Evolutionary conservation across 1,140 invertebrate species (phyloP).

Genomic region (Aphis craccivora): DNA sequence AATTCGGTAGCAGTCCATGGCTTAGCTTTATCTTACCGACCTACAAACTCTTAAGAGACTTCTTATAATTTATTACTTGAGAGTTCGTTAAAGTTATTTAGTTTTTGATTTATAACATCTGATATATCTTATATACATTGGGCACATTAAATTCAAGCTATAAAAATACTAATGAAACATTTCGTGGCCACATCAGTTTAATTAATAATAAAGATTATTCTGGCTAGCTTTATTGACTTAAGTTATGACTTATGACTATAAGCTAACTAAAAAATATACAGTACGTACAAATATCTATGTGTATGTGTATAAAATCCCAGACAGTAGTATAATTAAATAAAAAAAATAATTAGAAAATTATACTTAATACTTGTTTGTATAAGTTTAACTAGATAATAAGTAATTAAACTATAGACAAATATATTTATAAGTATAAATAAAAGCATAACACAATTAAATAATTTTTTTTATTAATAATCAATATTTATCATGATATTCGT

Average conservation of each 20-base stretch:
- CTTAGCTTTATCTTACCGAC: background rate
- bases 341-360: background rate
- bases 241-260: background rate
- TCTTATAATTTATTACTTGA: background rate
- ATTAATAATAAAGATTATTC: conserved; percentile 1
- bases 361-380: background rate
- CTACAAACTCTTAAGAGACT: conserved; percentile 10
- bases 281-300: background rate
- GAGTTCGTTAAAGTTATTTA: background rate
- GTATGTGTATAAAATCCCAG: background rate
- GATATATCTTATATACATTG: background rate
- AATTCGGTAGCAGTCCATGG: background rate
- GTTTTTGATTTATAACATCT: conserved; percentile 36
- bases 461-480: background rate
- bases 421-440: background rate
- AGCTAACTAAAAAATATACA: background rate
- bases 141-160: background rate
- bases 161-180: conserved; percentile 32
- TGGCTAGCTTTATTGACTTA: conserved; percentile 27
- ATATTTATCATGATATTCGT: background rate
- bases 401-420: background rate
- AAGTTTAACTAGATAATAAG: background rate
- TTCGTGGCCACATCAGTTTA: background rate
- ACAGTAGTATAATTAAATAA: background rate
- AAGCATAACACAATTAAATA: background rate